These are phyloP conservation scores for Drosophila hamatofila DNA, from an alignment of 2,888 invertebrate species.

Conservation along the genomic window DNA sequence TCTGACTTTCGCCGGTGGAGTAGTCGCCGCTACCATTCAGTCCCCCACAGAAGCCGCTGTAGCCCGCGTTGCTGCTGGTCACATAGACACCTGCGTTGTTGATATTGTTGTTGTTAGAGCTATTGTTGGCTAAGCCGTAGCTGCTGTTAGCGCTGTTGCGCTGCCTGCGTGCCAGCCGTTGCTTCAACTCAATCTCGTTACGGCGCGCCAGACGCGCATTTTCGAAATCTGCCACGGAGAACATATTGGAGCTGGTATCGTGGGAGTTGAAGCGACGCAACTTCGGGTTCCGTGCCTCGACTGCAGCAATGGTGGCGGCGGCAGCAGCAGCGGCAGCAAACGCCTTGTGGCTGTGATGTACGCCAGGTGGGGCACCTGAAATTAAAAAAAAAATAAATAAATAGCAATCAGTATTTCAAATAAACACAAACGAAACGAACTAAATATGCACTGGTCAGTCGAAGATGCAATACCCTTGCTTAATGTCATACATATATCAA, in stretches of 20 bases:
- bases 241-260: slow-evolving; percentile 85
- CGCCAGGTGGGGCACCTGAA: slow-evolving; percentile 67
- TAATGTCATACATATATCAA: background rate
- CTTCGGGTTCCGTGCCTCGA: slow-evolving; percentile 84
- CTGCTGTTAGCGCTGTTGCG: slow-evolving; percentile 83
- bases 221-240: slow-evolving; percentile 85
- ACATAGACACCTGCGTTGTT: slow-evolving; percentile 14
- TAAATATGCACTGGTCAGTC: background rate
- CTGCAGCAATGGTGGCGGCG: slow-evolving; percentile 42
- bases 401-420: slow-evolving; percentile 7
- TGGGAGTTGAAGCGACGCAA: slow-evolving; percentile 85
- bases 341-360: slow-evolving; percentile 66
- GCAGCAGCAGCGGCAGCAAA: slow-evolving; percentile 40
- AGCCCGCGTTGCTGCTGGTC: slow-evolving; percentile 20
- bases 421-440: background rate
- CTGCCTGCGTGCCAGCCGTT: slow-evolving; percentile 83
- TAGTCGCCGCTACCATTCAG: slow-evolving; percentile 82
- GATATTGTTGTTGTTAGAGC: background rate
- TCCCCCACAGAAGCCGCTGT: slow-evolving; percentile 65
- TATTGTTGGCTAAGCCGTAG: slow-evolving; percentile 61
- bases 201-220: slow-evolving; percentile 85
- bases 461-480: background rate
- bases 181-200: slow-evolving; percentile 85
- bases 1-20: slow-evolving; percentile 85
- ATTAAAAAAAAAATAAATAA: background rate